Percentiles rank a stretch among this genome's conserved stretches.
phyloP scores from a whole-genome alignment of 2,113 vertebrate species.

The Corvus moneduloides region DNA sequence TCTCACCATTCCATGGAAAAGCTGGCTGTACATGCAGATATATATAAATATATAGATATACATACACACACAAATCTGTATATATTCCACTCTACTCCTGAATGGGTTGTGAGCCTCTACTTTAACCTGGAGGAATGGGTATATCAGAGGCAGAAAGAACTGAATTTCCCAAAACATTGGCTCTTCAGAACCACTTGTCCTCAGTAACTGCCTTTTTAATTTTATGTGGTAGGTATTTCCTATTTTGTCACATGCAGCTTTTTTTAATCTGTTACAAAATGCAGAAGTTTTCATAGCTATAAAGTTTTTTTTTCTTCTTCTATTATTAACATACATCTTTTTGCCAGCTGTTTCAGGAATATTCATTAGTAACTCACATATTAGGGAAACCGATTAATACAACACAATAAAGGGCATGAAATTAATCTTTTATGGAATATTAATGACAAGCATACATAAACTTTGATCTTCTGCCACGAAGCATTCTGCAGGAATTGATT shows the following conservation, averaged over 20 bases:
- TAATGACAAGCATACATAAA: constrained; percentile 3
- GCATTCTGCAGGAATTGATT: constrained; percentile 10
- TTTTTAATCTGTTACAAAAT: not conserved
- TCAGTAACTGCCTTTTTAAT: not conserved
- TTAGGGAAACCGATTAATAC: not conserved
- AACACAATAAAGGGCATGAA: constrained; percentile 36
- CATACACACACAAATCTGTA: fast-evolving
- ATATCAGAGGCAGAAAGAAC: not conserved
- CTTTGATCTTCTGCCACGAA: constrained; percentile 37
- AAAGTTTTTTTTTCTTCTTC: not conserved
- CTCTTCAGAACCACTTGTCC: not conserved
- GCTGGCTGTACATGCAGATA: not conserved
- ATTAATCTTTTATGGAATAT: constrained; percentile 39
- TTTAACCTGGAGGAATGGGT: not conserved
- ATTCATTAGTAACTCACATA: constrained; percentile 9
- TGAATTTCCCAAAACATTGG: not conserved
- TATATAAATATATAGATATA: not conserved
- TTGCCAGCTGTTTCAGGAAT: not conserved
- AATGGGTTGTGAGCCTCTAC: not conserved
- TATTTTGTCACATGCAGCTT: not conserved
- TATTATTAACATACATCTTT: not conserved
- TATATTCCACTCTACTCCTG: not conserved
- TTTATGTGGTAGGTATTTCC: not conserved
- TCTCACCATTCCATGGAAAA: not conserved
- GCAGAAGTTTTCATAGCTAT: not conserved